Evolutionary conservation across 2,113 vertebrate genomes (phyloP), one percentile per base, ranked within the genome.

Genomic region (Oryzias woworae): DNA sequence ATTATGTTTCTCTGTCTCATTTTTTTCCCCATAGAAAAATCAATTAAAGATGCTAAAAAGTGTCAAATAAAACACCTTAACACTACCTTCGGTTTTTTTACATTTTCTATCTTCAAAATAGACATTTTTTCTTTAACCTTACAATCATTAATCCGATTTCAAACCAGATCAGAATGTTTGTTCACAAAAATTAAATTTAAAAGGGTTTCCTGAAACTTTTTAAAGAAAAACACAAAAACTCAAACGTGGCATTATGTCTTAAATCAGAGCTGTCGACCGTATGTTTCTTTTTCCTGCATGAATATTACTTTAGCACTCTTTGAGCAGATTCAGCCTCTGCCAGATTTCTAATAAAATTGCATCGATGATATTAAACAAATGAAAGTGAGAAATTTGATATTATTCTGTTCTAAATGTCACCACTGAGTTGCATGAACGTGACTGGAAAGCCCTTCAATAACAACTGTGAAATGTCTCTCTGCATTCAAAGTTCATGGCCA

Each of bases 331-430:
- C 75, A 55, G 58, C 67, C 62, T 5, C 0, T 55, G 51, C 77
- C 70, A 59, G 47, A 47, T 76, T 66, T 83, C 75, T 84, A 88
- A 91, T 89, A 88, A 92, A 90, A 79, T 79, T 68, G 73, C 77
- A 85, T 85, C 88, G 71, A 65, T 70, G 83, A 80, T 74, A 83
- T 82, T 68, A 61, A 70, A 71, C 89, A 92, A 92, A 90, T 85
- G 88, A 69, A 69, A 58, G 50, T 20, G 77, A 75, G 66, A 88
- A 90, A 84, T 75, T 81, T 83, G 82, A 88, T 84, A 81, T 92
- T 88, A 88, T 89, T 92, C 59, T 88, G 59, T 85, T 76, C 80
- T 80, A 93, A 93, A 89, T 90, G 92, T 90, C 92, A 82, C 82
- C 75, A 66, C 71, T 69, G 71, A 88, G 76, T 82, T 74, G 66